Evolutionary conservation across 2,113 vertebrate species (phyloP), one percentile per base, ranked within the genome.

Genomic region (Murina feae): DNA sequence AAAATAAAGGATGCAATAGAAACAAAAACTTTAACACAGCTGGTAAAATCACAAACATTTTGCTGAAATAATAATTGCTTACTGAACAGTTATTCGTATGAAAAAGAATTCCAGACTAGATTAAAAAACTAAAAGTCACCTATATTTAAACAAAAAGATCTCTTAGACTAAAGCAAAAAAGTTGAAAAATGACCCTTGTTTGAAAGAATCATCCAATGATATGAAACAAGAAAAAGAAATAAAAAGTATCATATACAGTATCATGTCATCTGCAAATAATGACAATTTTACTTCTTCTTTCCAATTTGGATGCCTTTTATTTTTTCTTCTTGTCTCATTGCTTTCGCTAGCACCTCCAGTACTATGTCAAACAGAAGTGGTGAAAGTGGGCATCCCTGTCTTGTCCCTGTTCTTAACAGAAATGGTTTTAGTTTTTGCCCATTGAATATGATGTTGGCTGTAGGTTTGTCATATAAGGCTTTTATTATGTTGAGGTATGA

Each of bases 81-180:
- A 85, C 66, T 72, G 12, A 53, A 30, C 13, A 87, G 16, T 25
- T 28, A 92, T 75, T 60, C 76, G 66, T 87, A 58, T 47, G 16
- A 51, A 55, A 32, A 81, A 83, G 30, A 85, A 89, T n/a, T 85
- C 42, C 21, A 85, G 9, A 74, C 10, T 37, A 3, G 10, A 51
- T 80, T 84, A 89, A 86, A 91, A 91, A 81, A 69, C 58, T 81
- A 80, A 86, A 93, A 81, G 21, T 51, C 47, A 89, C 51, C n/a
- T 96, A 35, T 51, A 74, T 66, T 80, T 89, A 89, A 8, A 69
- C n/a, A 79, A 68, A 79, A 49, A 23, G 44, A 1, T 91, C 71
- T 71, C 18, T 84, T 65, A 49, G 35, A 84, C 83, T 74, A 65
- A 94, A 85, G 55, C 66, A 65, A 91, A 74, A 80, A 94, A 14